Evolutionary conservation across 2,113 vertebrate species (phyloP).

Genomic region (Kryptolebias marmoratus): DNA sequence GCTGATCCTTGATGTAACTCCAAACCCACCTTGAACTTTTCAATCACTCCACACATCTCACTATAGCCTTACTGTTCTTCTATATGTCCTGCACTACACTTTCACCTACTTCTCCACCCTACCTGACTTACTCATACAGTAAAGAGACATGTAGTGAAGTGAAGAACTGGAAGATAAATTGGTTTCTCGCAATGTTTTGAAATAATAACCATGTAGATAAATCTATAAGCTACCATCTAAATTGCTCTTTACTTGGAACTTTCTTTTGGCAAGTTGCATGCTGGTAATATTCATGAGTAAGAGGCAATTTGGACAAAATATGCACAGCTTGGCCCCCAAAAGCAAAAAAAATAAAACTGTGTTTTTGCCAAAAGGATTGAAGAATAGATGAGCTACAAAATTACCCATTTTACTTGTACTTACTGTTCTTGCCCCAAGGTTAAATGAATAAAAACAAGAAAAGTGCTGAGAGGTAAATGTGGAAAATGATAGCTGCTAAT

Average conservation of each 20-base stretch:
- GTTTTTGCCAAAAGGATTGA: slow-evolving; percentile 29
- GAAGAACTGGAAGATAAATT: slow-evolving; percentile 18
- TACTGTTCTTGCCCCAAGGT: slow-evolving; percentile 42
- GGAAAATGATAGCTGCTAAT: slow-evolving; percentile 55
- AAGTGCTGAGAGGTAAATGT: slow-evolving; percentile 57
- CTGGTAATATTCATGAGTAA: slow-evolving; percentile 40
- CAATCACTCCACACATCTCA: too few relatives aligned
- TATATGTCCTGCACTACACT: too few relatives aligned
- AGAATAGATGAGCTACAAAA: slow-evolving; percentile 47
- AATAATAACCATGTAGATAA: slow-evolving; percentile 11
- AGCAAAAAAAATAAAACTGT: slow-evolving; percentile 29
- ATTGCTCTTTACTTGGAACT: slow-evolving; percentile 38
- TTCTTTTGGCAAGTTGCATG: slow-evolving; percentile 30
- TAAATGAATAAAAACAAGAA: slow-evolving; percentile 47
- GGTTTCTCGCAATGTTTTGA: slow-evolving; percentile 15
- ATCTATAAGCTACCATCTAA: slow-evolving; percentile 36
- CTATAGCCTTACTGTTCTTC: too few relatives aligned
- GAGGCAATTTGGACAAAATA: slow-evolving; percentile 36
- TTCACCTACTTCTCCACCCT: too few relatives aligned
- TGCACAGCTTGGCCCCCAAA: slow-evolving; percentile 30
- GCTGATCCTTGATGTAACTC: too few relatives aligned
- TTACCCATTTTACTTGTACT: slow-evolving; percentile 36
- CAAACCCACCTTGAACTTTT: too few relatives aligned
- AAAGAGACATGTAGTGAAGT: slow-evolving; percentile 16
- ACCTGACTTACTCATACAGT: too few relatives aligned